These are phyloP conservation scores for Cichladusa arquata DNA, from an alignment of 2,113 vertebrate genomes.

Conservation along the genomic window DNA sequence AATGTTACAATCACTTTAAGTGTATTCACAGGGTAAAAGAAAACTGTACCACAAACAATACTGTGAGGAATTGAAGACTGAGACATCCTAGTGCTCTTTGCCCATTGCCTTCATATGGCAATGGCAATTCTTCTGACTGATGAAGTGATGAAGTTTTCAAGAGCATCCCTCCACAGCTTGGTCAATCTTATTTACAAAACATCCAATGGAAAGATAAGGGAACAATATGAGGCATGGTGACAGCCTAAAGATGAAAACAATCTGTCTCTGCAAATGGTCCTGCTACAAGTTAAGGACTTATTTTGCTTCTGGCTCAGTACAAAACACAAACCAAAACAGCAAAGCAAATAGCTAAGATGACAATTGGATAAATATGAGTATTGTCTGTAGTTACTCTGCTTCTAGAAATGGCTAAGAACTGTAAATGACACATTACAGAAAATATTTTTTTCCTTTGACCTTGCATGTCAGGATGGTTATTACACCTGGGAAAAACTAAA, in stretches of 20 bases:
- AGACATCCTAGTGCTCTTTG: not conserved
- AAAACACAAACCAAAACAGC: not conserved
- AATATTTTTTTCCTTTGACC: not conserved
- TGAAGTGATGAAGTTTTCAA: not conserved
- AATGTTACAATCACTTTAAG: constrained; percentile 26
- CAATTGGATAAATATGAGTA: not conserved
- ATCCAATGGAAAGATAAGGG: not conserved
- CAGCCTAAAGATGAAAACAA: not conserved
- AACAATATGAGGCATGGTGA: not conserved
- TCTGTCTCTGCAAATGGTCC: not conserved
- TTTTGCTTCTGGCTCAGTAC: not conserved
- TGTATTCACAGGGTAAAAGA: not conserved
- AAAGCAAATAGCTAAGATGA: not conserved
- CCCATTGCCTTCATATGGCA: not conserved
- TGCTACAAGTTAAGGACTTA: not conserved
- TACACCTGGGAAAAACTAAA: not conserved
- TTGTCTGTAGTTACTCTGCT: not conserved
- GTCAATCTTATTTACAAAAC: not conserved
- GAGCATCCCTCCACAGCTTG: not conserved
- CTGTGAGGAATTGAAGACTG: not conserved
- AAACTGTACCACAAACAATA: not conserved
- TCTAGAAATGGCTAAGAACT: not conserved
- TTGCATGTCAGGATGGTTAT: not conserved
- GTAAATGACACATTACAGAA: not conserved
- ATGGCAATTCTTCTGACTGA: not conserved